These are phyloP conservation scores for Pyxicephalus adspersus DNA, from an alignment of 2,113 vertebrate species.

Conservation along the genomic window DNA sequence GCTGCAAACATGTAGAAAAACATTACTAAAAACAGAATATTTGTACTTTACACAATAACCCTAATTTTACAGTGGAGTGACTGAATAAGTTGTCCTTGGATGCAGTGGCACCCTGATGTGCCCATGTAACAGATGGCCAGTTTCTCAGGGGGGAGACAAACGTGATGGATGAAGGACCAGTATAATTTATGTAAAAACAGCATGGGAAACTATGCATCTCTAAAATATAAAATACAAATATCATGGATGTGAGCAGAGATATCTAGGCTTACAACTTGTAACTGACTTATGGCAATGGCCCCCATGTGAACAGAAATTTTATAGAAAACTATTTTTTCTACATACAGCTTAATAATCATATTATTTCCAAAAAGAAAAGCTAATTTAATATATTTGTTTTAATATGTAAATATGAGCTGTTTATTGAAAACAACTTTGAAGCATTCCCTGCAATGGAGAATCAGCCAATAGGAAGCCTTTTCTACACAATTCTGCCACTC, in stretches of 20 bases:
- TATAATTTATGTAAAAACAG: constrained; percentile 52
- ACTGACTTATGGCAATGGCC: neutral
- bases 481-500: too few relatives aligned
- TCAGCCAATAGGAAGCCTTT: too few relatives aligned
- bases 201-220: constrained; percentile 26
- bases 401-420: too few relatives aligned
- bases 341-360: too few relatives aligned
- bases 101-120: constrained; percentile 24
- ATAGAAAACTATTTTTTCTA: too few relatives aligned
- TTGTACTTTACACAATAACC: constrained; percentile 8
- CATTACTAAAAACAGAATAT: too few relatives aligned
- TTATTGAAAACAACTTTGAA: too few relatives aligned
- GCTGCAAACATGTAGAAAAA: too few relatives aligned
- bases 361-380: too few relatives aligned
- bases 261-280: neutral
- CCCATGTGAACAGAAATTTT: neutral
- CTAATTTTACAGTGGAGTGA: neutral
- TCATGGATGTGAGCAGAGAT: neutral
- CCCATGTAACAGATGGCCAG: constrained; percentile 40
- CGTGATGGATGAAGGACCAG: constrained; percentile 37
- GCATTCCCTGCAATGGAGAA: too few relatives aligned
- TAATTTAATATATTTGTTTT: too few relatives aligned
- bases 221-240: constrained; percentile 10
- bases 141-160: constrained; percentile 23
- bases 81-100: neutral